These are phyloP conservation scores for Steinernema scapterisci DNA, from an alignment of 2,888 invertebrate genomes.

Conservation along the genomic window DNA sequence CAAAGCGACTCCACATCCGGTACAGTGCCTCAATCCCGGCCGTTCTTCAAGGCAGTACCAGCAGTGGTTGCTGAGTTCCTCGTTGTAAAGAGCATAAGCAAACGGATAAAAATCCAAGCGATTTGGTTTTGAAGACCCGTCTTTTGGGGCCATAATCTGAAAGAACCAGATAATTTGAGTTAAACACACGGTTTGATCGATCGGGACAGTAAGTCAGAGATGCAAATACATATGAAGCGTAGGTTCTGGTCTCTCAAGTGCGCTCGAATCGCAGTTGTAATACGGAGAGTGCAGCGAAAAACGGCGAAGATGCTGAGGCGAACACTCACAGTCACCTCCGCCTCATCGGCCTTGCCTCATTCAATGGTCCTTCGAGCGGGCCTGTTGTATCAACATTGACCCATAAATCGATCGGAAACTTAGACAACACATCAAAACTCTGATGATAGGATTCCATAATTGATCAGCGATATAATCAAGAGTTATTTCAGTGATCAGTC, in stretches of 20 bases:
- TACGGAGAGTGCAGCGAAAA: slow-evolving; percentile 2
- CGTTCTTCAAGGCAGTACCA: slow-evolving; percentile 63
- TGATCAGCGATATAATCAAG: too few species aligned
- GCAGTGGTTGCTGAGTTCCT: slow-evolving; percentile 54
- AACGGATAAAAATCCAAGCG: slow-evolving; percentile 64
- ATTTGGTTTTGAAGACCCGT: not conserved
- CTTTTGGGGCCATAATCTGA: not conserved
- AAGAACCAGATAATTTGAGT: not conserved
- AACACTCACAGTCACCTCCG: slow-evolving; percentile 16
- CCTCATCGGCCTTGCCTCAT: not conserved
- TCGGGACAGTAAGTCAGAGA: not conserved
- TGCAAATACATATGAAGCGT: not conserved
- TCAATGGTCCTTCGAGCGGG: not conserved
- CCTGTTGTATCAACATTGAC: slow-evolving; percentile 7
- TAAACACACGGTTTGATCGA: not conserved
- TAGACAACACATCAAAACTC: too few species aligned
- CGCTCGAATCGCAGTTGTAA: slow-evolving; percentile 18
- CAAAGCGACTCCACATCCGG: slow-evolving; percentile 54
- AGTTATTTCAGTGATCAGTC: too few species aligned
- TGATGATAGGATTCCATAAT: too few species aligned
- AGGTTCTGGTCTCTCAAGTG: not conserved
- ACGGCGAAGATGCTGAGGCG: slow-evolving; percentile 10
- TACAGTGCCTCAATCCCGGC: slow-evolving; percentile 51
- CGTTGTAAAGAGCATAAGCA: slow-evolving; percentile 62
- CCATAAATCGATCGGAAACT: slow-evolving; percentile 2